These are phyloP conservation scores for Trissonchulus sp. DNA, from an alignment of 2,888 invertebrate species.

Conservation along the genomic window DNA sequence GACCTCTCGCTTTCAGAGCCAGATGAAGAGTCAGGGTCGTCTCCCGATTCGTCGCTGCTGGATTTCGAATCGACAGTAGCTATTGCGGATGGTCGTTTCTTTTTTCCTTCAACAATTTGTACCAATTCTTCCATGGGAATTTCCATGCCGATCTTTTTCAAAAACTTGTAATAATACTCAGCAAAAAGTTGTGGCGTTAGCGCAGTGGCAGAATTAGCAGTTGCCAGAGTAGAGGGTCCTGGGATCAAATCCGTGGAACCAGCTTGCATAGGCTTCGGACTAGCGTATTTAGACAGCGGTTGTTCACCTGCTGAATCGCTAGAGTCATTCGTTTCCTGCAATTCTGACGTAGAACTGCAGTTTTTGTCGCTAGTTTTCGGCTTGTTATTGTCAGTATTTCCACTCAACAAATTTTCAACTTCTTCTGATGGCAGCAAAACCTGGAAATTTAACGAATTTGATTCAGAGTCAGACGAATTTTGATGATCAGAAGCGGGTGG, in stretches of 20 bases:
- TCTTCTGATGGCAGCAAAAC: no score
- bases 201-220: background rate
- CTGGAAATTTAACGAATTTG: no score
- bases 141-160: background rate
- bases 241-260: background rate
- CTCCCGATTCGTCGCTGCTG: no score
- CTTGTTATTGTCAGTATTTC: background rate
- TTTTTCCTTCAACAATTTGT: background rate
- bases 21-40: no score
- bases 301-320: no score
- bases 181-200: background rate
- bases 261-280: background rate
- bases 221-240: background rate
- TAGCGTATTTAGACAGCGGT: no score
- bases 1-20: no score
- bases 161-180: background rate
- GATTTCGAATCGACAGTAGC: no score
- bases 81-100: no score
- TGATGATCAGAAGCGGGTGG: background rate
- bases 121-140: background rate
- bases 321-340: background rate
- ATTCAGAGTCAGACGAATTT: background rate
- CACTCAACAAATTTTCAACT: no score
- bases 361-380: background rate
- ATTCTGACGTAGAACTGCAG: background rate